Evolutionary conservation across 2,888 invertebrate species (phyloP), one percentile per base, ranked within the genome.

Genomic region (Empis livida): DNA sequence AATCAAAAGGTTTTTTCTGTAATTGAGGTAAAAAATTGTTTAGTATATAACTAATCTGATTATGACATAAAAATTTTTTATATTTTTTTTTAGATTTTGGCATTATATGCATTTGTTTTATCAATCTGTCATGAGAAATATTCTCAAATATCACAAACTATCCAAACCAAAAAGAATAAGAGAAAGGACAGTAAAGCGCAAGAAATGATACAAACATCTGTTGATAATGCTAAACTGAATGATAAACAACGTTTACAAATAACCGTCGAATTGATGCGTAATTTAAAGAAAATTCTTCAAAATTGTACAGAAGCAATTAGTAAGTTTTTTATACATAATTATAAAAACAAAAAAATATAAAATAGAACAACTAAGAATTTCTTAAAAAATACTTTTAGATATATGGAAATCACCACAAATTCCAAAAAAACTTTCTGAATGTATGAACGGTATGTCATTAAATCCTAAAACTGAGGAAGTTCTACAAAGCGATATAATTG

Each of bases 1-100:
- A 70, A 79, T 53, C 79, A 77, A 57, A 66, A 68, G 31, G 68
- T 78, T 32, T 74, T 78, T 15, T 77, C 78, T 58, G 74, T 73
- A 57, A 66, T 80, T 50, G 82, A 83, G 74, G 82, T 82, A 31
- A 35, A 35, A n/a, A 10, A 13, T 46, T 16, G 20, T 17, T 13
- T 35, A 35, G 10, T 35, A n/a, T 35, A 10, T 35, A n/a, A 13
- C 13, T 13, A 32, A 32, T 3, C 4, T 32, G 9, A 32, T 6
- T 13, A 13, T 32, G n/a, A n/a, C n/a, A 32, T 13, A 13, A 32
- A 32, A 32, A 13, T n/a, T 27, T 38, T 42, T 1, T 38, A 39
- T 41, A 32, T 11, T 10, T 47, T 10, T 13, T 44, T 40, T 49
- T 44, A 70, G 69, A 67, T 69, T 46, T 52, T 69, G 10, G 65